A percentile compares a stretch with the other conserved stretches of the same genome.
phyloP scores from a whole-genome alignment of 2,888 invertebrate genomes.

The Troides aeacus region DNA sequence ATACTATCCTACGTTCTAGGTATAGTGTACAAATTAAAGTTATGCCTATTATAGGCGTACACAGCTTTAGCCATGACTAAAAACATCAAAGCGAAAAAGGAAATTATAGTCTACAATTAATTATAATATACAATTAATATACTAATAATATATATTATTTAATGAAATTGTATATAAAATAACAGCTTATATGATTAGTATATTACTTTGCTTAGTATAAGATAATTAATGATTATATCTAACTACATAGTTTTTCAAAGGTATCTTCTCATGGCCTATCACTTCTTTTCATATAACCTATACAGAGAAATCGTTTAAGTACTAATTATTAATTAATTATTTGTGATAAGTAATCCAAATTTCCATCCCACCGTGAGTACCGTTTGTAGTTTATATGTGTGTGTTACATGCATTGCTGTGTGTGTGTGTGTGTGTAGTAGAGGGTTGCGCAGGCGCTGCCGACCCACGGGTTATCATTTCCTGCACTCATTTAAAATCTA shows the following conservation, averaged over 20 bases:
- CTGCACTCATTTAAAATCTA: slow-evolving; percentile 78
- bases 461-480: slow-evolving; percentile 79
- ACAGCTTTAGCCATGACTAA: too few relatives aligned
- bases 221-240: too few relatives aligned
- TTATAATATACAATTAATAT: too few relatives aligned
- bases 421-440: slow-evolving; percentile 37
- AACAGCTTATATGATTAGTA: too few relatives aligned
- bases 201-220: too few relatives aligned
- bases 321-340: not conserved
- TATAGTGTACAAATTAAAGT: too few relatives aligned
- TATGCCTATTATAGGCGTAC: too few relatives aligned
- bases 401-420: not conserved
- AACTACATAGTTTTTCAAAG: not conserved
- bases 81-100: too few relatives aligned
- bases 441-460: slow-evolving; percentile 54
- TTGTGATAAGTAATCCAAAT: not conserved
- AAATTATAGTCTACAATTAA: too few relatives aligned
- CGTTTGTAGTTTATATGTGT: not conserved
- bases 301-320: not conserved
- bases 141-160: too few relatives aligned
- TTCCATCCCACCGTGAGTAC: not conserved
- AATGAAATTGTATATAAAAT: too few relatives aligned
- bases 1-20: too few relatives aligned
- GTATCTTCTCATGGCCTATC: not conserved
- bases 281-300: not conserved